phyloP scores from a whole-genome alignment of 1,140 invertebrate genomes.

The Drosophila pallidifrons region DNA sequence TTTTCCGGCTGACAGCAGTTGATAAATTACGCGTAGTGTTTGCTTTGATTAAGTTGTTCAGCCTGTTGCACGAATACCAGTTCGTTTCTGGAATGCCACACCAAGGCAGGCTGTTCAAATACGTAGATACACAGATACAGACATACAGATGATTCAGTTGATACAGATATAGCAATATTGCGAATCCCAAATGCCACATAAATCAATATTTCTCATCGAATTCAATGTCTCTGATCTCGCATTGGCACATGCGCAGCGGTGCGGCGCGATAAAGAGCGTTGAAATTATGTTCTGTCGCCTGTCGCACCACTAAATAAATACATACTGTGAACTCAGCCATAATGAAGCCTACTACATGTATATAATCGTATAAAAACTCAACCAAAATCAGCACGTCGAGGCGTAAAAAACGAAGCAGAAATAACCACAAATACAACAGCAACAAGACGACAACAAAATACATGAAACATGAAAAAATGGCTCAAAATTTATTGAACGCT shows the following conservation, averaged over 20 bases:
- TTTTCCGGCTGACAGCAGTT: conserved; percentile 69
- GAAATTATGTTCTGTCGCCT: conserved; percentile 81
- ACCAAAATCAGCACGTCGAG: conserved; percentile 69
- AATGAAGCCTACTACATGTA: conserved; percentile 61
- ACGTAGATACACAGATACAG: conserved; percentile 36
- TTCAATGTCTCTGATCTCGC: neutral
- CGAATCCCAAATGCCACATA: conserved; percentile 52
- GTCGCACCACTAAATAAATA: conserved; percentile 72
- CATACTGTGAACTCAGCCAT: conserved; percentile 67
- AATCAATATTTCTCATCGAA: conserved; percentile 67
- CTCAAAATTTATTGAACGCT: conserved; percentile 81
- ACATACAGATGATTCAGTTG: conserved; percentile 5
- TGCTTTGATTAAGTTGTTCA: conserved; percentile 73
- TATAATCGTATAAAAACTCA: conserved; percentile 54
- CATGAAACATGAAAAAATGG: conserved; percentile 35
- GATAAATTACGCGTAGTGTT: conserved; percentile 69
- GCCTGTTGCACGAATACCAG: conserved; percentile 20
- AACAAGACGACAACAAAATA: conserved; percentile 6
- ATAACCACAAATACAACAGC: conserved; percentile 30
- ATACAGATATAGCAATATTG: conserved; percentile 27
- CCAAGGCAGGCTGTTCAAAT: conserved; percentile 45
- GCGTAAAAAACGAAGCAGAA: conserved; percentile 63
- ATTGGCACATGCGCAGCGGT: conserved; percentile 66
- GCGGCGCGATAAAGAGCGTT: conserved; percentile 78
- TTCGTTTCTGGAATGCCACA: conserved; percentile 11